phyloP scores from a whole-genome alignment of 1,140 invertebrate species.

The Drosophila bocqueti region DNA sequence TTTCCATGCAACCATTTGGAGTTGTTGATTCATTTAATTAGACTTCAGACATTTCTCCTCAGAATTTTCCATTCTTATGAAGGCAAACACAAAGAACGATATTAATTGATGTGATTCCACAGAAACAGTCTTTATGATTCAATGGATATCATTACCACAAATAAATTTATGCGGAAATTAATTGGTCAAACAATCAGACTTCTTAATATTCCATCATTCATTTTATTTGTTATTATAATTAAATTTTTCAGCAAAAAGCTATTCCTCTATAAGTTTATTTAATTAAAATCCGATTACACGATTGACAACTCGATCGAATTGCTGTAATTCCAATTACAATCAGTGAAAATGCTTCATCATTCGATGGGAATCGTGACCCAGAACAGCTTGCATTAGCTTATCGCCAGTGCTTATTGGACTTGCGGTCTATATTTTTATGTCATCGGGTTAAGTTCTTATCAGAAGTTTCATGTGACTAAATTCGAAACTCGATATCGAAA shows the following conservation, averaged over 20 bases:
- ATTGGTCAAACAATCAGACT: slow-evolving; percentile 1
- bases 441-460: slow-evolving; percentile 32
- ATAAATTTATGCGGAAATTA: slow-evolving; percentile 20
- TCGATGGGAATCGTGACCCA: slow-evolving; percentile 17
- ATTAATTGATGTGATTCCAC: slow-evolving; percentile 10
- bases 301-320: slow-evolving; percentile 7
- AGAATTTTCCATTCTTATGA: slow-evolving; percentile 19
- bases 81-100: not conserved
- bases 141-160: slow-evolving; percentile 8
- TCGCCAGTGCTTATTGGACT: slow-evolving; percentile 21
- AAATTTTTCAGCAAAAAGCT: too few relatives aligned
- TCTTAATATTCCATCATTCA: not conserved
- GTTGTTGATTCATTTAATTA: slow-evolving; percentile 11
- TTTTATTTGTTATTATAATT: too few relatives aligned
- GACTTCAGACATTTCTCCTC: not conserved
- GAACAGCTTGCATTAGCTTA: slow-evolving; percentile 26
- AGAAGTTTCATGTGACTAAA: slow-evolving; percentile 3
- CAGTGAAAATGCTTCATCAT: slow-evolving; percentile 8
- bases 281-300: not conserved
- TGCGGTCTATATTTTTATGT: slow-evolving; percentile 1
- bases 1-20: not conserved
- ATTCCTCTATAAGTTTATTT: not conserved
- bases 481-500: slow-evolving; percentile 6
- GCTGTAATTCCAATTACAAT: slow-evolving; percentile 6
- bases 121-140: not conserved